A percentile compares a stretch with the other conserved stretches of the same genome.
These are phyloP conservation scores for Asteroscopus sphinx DNA, from an alignment of 2,888 invertebrate species.

Conservation along the genomic window DNA sequence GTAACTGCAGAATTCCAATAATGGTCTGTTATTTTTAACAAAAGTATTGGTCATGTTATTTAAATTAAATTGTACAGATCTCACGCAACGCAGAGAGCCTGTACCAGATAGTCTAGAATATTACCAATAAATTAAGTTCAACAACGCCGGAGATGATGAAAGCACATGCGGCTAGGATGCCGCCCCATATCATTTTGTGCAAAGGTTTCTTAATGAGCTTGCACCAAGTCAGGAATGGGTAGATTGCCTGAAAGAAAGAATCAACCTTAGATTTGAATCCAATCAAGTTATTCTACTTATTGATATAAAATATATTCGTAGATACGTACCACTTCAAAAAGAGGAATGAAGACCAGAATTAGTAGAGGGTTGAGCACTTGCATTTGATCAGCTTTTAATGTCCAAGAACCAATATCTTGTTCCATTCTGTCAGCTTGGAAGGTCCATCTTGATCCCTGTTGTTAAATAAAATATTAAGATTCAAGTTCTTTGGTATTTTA, in stretches of 20 bases:
- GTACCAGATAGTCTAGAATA: too few species aligned
- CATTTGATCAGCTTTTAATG: constrained; percentile 98
- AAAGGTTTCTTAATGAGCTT: constrained; percentile 93
- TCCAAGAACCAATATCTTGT: constrained; percentile 93
- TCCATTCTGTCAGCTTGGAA: constrained; percentile 97
- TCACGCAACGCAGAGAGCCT: too few species aligned
- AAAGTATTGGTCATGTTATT: too few species aligned
- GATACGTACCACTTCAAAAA: constrained; percentile 91
- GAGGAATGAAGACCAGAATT: constrained; percentile 95
- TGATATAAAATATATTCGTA: not conserved
- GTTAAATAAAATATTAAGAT: not conserved
- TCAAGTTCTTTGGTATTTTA: too few species aligned
- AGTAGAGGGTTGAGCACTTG: constrained; percentile 97
- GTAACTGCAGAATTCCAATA: too few species aligned
- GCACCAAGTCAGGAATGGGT: constrained; percentile 93
- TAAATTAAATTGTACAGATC: too few species aligned
- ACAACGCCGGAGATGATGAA: constrained; percentile 97
- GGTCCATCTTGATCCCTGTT: constrained; percentile 96
- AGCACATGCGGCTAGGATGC: constrained; percentile 94
- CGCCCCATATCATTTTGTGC: constrained; percentile 96
- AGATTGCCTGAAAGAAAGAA: constrained; percentile 88
- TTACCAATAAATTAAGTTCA: constrained; percentile 93
- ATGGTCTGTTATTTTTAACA: too few species aligned
- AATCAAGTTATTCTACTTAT: not conserved
- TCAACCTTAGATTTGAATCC: not conserved